Evolutionary conservation across 2,888 invertebrate species (phyloP).

Genomic region (Mesoligia furuncula): DNA sequence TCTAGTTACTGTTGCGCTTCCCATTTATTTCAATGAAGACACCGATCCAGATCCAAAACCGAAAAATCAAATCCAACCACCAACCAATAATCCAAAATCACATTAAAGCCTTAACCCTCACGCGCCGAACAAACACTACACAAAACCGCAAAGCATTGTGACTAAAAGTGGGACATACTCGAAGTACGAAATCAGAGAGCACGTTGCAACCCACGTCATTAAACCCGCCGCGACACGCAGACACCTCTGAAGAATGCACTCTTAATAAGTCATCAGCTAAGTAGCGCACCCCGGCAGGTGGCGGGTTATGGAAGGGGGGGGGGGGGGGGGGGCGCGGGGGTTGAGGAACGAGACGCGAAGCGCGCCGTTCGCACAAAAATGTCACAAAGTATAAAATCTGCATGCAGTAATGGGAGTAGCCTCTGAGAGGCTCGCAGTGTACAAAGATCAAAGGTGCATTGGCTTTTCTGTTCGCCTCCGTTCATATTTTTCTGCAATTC

Average conservation of each 20-base stretch:
- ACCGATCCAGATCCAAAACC: neutral
- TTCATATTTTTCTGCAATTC: conserved; percentile 67
- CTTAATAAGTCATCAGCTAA: conserved; percentile 91
- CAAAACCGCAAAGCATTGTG: conserved; percentile 71
- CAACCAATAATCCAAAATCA: conserved; percentile 28
- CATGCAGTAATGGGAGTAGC: conserved; percentile 88
- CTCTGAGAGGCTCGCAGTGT: conserved; percentile 83
- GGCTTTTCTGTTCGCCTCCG: conserved; percentile 73
- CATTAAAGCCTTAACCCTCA: conserved; percentile 33
- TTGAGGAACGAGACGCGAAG: conserved; percentile 55
- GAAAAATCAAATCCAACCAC: neutral
- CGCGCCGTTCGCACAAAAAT: conserved; percentile 86
- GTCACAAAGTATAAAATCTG: conserved; percentile 90
- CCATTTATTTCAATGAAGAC: neutral
- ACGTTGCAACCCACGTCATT: conserved; percentile 84
- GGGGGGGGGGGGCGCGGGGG: conserved; percentile 32
- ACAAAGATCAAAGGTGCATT: conserved; percentile 83
- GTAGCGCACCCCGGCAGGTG: conserved; percentile 76
- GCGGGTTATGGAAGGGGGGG: conserved; percentile 20
- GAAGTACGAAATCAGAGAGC: conserved; percentile 78
- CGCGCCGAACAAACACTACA: conserved; percentile 49
- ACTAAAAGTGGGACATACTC: conserved; percentile 83
- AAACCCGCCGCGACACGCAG: conserved; percentile 87
- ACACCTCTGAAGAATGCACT: conserved; percentile 90
- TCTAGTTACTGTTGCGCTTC: neutral